phyloP scores from a whole-genome alignment of 1,140 invertebrate genomes.

The Akabosia matsudoensis region DNA sequence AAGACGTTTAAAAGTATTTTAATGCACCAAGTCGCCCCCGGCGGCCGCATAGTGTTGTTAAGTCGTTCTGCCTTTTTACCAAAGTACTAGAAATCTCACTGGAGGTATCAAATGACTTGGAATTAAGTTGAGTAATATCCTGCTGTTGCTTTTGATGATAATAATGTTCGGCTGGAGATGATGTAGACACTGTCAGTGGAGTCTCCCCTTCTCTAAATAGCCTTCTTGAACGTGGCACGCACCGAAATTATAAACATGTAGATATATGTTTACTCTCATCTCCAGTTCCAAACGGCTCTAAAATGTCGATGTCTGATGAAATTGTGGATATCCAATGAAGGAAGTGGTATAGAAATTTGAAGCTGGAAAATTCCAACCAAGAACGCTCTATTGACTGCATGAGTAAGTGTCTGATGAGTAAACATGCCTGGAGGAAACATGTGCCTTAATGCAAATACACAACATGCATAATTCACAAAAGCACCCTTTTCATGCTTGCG shows the following conservation, averaged over 20 bases:
- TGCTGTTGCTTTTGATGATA: not conserved
- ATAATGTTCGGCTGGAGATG: not conserved
- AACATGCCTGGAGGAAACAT: not conserved
- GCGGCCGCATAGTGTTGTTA: not conserved
- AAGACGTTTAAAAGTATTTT: not conserved
- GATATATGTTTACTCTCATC: no score
- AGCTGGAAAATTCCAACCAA: no score
- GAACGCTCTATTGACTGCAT: no score
- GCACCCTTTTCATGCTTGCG: not conserved
- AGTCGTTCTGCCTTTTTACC: not conserved
- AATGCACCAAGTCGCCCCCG: constrained; percentile 10
- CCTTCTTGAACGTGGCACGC: not conserved
- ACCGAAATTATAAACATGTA: no score
- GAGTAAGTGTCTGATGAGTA: constrained; percentile 7
- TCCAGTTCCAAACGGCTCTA: not conserved
- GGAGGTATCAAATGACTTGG: constrained; percentile 18
- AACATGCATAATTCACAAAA: not conserved
- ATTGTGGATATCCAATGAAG: not conserved
- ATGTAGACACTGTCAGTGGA: not conserved
- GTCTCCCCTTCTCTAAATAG: not conserved
- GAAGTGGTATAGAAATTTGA: not conserved
- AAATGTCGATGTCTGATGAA: not conserved
- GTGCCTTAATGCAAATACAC: not conserved
- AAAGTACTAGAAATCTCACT: not conserved
- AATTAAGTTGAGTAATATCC: constrained; percentile 8